A percentile compares a stretch with the other conserved stretches of the same genome.
Evolutionary conservation across 2,113 vertebrate genomes (phyloP).

Genomic region (Tetrax tetrax): DNA sequence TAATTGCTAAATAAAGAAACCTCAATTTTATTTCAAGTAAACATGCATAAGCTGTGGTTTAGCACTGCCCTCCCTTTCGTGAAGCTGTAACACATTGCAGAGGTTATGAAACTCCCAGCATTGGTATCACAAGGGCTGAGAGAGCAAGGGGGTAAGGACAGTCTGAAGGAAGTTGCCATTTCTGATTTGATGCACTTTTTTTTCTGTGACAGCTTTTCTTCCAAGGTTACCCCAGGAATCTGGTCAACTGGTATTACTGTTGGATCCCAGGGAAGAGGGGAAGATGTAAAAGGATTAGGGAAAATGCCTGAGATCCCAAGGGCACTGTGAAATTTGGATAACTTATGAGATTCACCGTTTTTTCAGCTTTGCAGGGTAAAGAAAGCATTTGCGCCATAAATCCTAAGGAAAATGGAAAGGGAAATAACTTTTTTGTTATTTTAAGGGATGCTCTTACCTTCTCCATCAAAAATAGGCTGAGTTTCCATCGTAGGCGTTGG

Average conservation of each 20-base stretch:
- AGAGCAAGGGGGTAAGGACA: neutral
- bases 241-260: slow-evolving; percentile 44
- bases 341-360: slow-evolving; percentile 28
- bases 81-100: neutral
- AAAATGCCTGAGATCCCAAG: slow-evolving; percentile 37
- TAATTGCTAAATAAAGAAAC: slow-evolving; percentile 50
- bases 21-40: slow-evolving; percentile 35
- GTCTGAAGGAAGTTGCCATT: neutral
- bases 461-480: slow-evolving; percentile 87
- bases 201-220: neutral
- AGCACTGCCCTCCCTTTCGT: neutral
- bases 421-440: neutral
- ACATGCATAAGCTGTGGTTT: slow-evolving; percentile 27
- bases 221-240: neutral
- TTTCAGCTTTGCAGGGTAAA: slow-evolving; percentile 30
- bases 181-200: neutral
- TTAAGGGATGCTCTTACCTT: slow-evolving; percentile 80
- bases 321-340: slow-evolving; percentile 22
- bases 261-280: slow-evolving; percentile 26
- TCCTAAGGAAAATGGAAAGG: neutral
- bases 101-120: slow-evolving; percentile 1
- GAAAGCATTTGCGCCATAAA: neutral
- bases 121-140: neutral
- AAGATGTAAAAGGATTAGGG: slow-evolving; percentile 44
- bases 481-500: slow-evolving; percentile 96